Evolutionary conservation across 2,113 vertebrate genomes (phyloP).

Genomic region (Tyto alba): DNA sequence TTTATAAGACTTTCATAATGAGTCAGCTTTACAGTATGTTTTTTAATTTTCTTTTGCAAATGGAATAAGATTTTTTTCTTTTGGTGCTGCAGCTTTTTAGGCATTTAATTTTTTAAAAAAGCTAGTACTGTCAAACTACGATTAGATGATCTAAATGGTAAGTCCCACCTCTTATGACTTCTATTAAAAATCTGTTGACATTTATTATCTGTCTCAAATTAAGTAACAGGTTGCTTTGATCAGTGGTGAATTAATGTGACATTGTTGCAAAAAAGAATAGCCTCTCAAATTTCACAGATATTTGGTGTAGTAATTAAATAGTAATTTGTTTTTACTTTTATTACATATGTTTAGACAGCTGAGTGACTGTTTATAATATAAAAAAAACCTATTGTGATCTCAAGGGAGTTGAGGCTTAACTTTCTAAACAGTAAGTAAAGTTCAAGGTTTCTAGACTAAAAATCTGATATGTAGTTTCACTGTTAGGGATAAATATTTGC

Average conservation of each 20-base stretch:
- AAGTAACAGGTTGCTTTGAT: slow-evolving; percentile 15
- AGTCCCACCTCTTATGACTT: not conserved
- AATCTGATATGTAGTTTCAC: not conserved
- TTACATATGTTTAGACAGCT: slow-evolving; percentile 46
- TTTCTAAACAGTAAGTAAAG: slow-evolving; percentile 16
- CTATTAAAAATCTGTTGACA: not conserved
- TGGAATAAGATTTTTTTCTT: not conserved
- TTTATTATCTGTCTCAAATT: slow-evolving; percentile 1
- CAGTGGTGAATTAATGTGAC: not conserved
- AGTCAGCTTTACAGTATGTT: not conserved
- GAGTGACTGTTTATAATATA: slow-evolving; percentile 37
- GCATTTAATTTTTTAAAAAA: not conserved
- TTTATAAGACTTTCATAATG: not conserved
- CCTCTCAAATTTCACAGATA: slow-evolving; percentile 35
- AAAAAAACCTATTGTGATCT: slow-evolving; percentile 11
- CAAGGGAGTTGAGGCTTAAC: not conserved
- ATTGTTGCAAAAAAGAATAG: slow-evolving; percentile 8
- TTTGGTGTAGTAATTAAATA: slow-evolving; percentile 48
- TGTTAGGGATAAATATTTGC: not conserved
- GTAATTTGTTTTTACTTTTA: slow-evolving; percentile 45
- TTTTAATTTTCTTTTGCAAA: not conserved
- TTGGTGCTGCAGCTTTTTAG: not conserved
- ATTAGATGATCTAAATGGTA: not conserved
- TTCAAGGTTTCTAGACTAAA: not conserved
- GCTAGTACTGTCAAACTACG: not conserved